Evolutionary conservation across 2,888 invertebrate species (phyloP).

Genomic region (Spilarctia lutea): DNA sequence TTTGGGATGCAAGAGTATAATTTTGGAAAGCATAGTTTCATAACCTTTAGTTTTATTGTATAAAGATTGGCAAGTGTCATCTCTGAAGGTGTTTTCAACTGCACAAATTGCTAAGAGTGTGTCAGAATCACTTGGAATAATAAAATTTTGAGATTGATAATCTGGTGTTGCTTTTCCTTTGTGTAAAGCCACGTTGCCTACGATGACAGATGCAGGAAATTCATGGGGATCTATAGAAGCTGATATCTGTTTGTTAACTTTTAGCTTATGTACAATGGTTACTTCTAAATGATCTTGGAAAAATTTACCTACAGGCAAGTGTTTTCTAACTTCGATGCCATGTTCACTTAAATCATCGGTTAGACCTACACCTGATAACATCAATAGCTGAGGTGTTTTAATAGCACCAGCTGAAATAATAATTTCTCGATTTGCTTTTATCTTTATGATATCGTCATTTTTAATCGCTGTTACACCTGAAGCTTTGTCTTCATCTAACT

Average conservation of each 20-base stretch:
- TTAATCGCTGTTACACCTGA: slow-evolving; percentile 62
- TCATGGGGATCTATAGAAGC: slow-evolving; percentile 54
- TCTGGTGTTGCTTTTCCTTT: slow-evolving; percentile 76
- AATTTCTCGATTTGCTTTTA: slow-evolving; percentile 87
- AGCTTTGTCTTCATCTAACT: slow-evolving; percentile 75
- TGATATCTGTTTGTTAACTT: slow-evolving; percentile 57
- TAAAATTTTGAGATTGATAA: slow-evolving; percentile 56
- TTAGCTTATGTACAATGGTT: slow-evolving; percentile 55
- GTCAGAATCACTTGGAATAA: slow-evolving; percentile 33
- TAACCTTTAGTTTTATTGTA: slow-evolving; percentile 36
- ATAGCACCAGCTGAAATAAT: slow-evolving; percentile 90
- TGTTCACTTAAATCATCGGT: slow-evolving; percentile 67
- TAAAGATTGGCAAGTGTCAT: slow-evolving; percentile 48
- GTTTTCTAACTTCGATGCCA: slow-evolving; percentile 43
- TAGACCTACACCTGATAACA: slow-evolving; percentile 88
- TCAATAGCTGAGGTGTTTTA: slow-evolving; percentile 90
- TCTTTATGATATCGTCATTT: slow-evolving; percentile 49
- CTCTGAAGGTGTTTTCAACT: slow-evolving; percentile 42
- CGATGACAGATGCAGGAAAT: slow-evolving; percentile 47
- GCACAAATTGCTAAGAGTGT: slow-evolving; percentile 40
- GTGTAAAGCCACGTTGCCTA: slow-evolving; percentile 85
- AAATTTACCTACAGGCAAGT: slow-evolving; percentile 22
- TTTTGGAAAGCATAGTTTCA: slow-evolving; percentile 37
- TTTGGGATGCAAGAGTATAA: slow-evolving; percentile 67
- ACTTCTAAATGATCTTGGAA: slow-evolving; percentile 66